Percentiles rank a stretch among this genome's conserved stretches.
Evolutionary conservation across 2,888 invertebrate species (phyloP).

Genomic region (Caenorhabditis angaria): DNA sequence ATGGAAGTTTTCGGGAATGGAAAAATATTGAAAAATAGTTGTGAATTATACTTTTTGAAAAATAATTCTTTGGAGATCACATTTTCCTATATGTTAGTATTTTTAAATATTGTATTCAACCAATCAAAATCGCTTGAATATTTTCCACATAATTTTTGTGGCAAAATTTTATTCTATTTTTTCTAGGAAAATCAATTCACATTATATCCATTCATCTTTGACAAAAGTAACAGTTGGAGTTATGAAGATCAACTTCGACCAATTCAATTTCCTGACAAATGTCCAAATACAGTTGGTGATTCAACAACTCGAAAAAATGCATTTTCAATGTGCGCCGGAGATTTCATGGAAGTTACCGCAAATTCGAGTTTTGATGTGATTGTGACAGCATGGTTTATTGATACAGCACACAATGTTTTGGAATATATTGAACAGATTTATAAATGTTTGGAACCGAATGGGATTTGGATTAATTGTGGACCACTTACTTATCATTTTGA

Average conservation of each 20-base stretch:
- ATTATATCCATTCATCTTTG: slow-evolving; percentile 93
- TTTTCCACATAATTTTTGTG: too few species aligned
- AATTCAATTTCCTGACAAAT: slow-evolving; percentile 87
- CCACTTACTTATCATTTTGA: slow-evolving; percentile 84
- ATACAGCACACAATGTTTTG: slow-evolving; percentile 95
- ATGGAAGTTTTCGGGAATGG: too few species aligned
- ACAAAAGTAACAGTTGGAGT: slow-evolving; percentile 87
- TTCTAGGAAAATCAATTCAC: slow-evolving; percentile 79
- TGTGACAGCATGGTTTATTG: slow-evolving; percentile 96
- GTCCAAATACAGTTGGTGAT: slow-evolving; percentile 76
- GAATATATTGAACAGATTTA: slow-evolving; percentile 85
- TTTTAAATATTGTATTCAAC: too few species aligned
- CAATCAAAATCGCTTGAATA: too few species aligned
- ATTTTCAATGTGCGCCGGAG: slow-evolving; percentile 97
- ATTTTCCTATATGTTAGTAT: too few species aligned
- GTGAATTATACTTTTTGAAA: too few species aligned
- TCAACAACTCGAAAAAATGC: slow-evolving; percentile 19
- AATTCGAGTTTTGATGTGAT: slow-evolving; percentile 87
- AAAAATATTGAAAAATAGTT: too few species aligned
- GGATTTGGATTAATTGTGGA: slow-evolving; percentile 73
- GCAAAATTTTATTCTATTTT: too few species aligned
- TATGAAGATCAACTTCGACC: slow-evolving; percentile 84
- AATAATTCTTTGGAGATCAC: too few species aligned
- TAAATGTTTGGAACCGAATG: slow-evolving; percentile 85
- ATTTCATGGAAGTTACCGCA: slow-evolving; percentile 85